Evolutionary conservation across 2,113 vertebrate species (phyloP), one percentile per base, ranked within the genome.

Genomic region (Apistogramma diplotaenia): DNA sequence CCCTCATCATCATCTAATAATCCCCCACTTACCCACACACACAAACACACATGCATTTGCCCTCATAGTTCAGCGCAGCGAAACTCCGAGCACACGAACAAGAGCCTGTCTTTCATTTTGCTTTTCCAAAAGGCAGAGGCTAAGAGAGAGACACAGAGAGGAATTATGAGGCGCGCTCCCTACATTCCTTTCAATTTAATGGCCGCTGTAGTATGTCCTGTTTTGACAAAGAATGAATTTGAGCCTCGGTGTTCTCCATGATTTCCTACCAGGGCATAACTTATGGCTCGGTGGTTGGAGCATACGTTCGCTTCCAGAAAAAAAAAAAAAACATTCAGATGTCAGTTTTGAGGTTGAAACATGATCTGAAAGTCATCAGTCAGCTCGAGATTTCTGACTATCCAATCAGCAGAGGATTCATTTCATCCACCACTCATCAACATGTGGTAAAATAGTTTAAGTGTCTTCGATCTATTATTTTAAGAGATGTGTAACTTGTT

Each of bases 61-160:
- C 87, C 87, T 73, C 40, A 54, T 76, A 91, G 81, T 87, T 89
- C 62, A 79, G 79, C 49, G 75, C 6, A 15, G 59, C 46, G 59
- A 84, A 78, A 79, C 85, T 51, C n/a, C n/a, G 58, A 91, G 87
- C 86, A 88, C 29, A 85, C 77, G 59, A 89, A 88, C 86, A 87
- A 60, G 62, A 83, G 89, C 76, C 89, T 93, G 93, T 89, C 85
- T 93, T 91, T 93, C 85, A 92, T 94, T 93, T 93, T 21, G 49
- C 51, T 60, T 88, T 56, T 84, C 76, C 74, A 81, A 88, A 78
- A 89, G 87, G 51, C 27, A 19, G 72, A 83, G 62, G 87, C 89
- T 84, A 83, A 89, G 74, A 87, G 31, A 84, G 87, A 86, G 87
- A 87, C 23, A 65, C 79, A 65, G 79, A 87, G 78, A 88, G 81